Base-by-base conservation (phyloP, 2,797 vertebrate genomes). In the Erethizon dorsatum region DNA sequence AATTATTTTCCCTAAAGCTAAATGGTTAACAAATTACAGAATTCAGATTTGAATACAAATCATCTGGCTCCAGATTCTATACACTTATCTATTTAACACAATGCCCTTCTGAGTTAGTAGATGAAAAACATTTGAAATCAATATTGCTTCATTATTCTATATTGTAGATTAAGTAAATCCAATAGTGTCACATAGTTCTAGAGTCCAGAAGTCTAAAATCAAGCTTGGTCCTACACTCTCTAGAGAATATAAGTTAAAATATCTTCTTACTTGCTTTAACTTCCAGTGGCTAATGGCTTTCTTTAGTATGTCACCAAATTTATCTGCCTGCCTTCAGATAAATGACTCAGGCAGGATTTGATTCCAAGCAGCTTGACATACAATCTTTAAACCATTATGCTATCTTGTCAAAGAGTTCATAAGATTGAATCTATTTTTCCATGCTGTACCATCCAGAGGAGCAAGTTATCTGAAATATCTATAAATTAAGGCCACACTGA, bases 11-110 rank as follows among this genome's bases (percentile, higher is more conserved):
- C 33, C 6, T 18, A 71, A n/a, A 88, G 14, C 24, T 77, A 86
- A 95, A 88, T 10, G 84, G 28, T 14, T 91, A 77, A 14, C 78
- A 86, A 87, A 59, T 37, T 95, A 33, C 4, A 71, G n/a, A 78
- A 47, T 13, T 63, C 7, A 56, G 31, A 37, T 31, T 18, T 82
- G 31, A 88, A 82, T 63, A 52, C 31, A 91, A 59, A 78, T 47
- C 10, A 28, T 56, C 61, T 75, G 1, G 8, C 15, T 87, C 17
- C 0, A 59, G 1, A 93, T 15, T 82, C 37, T 93, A 4, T 14
- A 69, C 5, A 83, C 9, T 79, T 80, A 61, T 37, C 10, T 17
- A 61, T 0, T 11, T 47, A 52, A 4, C 7, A 75, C 26, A 20
- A 69, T 54, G 1, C 2, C 1, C 10, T 28, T 78, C 41, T 88